phyloP scores from a whole-genome alignment of 2,797 vertebrate genomes.

The Myiotriccus ornatus region DNA sequence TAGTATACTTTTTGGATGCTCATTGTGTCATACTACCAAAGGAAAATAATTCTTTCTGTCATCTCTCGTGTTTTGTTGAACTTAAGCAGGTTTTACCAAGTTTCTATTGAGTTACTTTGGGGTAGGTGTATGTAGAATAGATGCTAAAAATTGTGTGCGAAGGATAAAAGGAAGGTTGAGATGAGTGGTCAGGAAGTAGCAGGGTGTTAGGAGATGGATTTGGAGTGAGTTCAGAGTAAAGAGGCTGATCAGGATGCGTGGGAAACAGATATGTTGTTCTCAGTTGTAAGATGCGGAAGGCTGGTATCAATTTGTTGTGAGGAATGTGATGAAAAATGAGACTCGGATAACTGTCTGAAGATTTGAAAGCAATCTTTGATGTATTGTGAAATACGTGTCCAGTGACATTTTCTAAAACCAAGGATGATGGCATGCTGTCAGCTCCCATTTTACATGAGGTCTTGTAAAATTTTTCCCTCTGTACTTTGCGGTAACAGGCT shows the following conservation, averaged over 20 bases:
- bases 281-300: neutral
- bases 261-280: neutral
- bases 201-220: neutral
- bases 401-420: neutral
- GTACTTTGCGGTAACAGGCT: neutral
- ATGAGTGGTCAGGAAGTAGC: neutral
- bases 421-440: neutral
- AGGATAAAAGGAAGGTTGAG: neutral
- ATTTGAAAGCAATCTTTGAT: neutral
- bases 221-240: constrained; percentile 13
- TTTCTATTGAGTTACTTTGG: neutral
- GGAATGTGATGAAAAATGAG: neutral
- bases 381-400: neutral
- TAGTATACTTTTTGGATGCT: neutral
- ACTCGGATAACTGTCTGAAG: neutral
- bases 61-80: neutral
- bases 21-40: neutral
- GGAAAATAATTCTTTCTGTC: neutral
- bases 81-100: neutral
- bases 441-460: neutral
- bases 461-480: neutral
- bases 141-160: neutral
- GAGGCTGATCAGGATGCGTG: neutral
- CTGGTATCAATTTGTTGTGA: constrained; percentile 20
- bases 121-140: neutral